These are phyloP conservation scores for Pseudochirops cupreus DNA, from an alignment of 2,797 vertebrate genomes.

Conservation along the genomic window DNA sequence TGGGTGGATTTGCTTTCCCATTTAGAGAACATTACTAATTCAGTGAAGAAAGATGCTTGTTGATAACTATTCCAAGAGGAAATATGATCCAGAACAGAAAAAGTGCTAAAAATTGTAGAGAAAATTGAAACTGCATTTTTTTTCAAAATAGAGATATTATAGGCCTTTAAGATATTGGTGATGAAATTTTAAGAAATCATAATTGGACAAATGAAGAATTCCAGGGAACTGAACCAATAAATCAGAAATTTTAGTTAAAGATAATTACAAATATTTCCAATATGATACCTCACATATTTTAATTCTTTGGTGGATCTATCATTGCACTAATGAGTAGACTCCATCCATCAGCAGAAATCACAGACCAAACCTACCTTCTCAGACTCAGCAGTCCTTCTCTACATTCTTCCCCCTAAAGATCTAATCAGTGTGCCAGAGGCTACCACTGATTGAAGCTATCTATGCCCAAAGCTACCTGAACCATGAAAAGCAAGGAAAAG, in stretches of 20 bases:
- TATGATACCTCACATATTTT: background rate
- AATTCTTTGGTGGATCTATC: background rate
- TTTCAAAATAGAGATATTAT: background rate
- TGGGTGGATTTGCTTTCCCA: background rate
- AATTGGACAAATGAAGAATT: background rate
- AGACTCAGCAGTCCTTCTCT: background rate
- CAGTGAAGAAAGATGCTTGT: background rate
- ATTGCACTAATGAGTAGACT: background rate
- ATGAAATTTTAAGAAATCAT: background rate
- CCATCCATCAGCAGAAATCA: background rate
- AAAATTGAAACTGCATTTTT: background rate
- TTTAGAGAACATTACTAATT: background rate
- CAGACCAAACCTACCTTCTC: background rate
- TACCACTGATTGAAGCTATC: background rate
- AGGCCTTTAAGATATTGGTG: background rate
- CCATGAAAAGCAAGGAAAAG: background rate
- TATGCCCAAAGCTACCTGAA: background rate
- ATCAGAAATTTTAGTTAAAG: background rate
- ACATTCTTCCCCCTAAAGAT: background rate
- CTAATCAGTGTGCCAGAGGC: background rate
- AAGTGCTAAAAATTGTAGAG: background rate
- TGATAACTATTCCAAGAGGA: background rate
- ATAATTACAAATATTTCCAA: background rate
- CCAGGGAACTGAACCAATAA: background rate
- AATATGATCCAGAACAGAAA: slow-evolving; percentile 4